Evolutionary conservation across 2,888 invertebrate genomes (phyloP).

Genomic region (Mamestra brassicae): DNA sequence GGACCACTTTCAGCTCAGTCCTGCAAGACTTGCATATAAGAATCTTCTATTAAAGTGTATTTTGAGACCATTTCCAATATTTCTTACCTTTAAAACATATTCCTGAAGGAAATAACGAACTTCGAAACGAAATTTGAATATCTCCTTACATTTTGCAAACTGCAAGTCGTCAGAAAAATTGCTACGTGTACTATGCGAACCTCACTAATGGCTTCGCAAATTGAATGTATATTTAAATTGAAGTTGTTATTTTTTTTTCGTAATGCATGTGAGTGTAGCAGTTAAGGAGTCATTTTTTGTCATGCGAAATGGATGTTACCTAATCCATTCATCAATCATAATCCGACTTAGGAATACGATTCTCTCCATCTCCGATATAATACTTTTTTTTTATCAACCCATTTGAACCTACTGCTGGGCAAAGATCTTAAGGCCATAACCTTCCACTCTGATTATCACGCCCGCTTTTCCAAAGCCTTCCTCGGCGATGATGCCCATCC

Average conservation of each 20-base stretch:
- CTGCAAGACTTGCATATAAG: not conserved
- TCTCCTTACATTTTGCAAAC: constrained; percentile 26
- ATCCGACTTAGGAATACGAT: too few relatives aligned
- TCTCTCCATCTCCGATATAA: too few relatives aligned
- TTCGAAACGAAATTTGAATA: constrained; percentile 29
- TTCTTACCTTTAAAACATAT: constrained; percentile 29
- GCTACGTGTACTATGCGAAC: not conserved
- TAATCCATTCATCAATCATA: too few relatives aligned
- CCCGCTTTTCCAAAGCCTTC: too few relatives aligned
- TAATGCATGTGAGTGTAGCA: not conserved
- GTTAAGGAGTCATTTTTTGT: too few relatives aligned
- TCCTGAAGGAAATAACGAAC: constrained; percentile 43
- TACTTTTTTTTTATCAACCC: too few relatives aligned
- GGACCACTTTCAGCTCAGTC: not conserved
- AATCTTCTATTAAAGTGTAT: constrained; percentile 15
- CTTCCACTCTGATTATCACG: too few relatives aligned
- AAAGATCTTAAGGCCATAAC: too few relatives aligned
- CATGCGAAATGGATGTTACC: too few relatives aligned
- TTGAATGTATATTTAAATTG: constrained; percentile 1
- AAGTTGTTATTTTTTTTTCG: not conserved
- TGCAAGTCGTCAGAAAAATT: constrained; percentile 26
- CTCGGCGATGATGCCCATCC: too few relatives aligned
- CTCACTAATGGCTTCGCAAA: constrained; percentile 25
- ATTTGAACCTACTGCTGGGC: too few relatives aligned
- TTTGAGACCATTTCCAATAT: constrained; percentile 15